Conservation (phyloP, 2,888 invertebrate species). For the Ernsta delagoae region DNA sequence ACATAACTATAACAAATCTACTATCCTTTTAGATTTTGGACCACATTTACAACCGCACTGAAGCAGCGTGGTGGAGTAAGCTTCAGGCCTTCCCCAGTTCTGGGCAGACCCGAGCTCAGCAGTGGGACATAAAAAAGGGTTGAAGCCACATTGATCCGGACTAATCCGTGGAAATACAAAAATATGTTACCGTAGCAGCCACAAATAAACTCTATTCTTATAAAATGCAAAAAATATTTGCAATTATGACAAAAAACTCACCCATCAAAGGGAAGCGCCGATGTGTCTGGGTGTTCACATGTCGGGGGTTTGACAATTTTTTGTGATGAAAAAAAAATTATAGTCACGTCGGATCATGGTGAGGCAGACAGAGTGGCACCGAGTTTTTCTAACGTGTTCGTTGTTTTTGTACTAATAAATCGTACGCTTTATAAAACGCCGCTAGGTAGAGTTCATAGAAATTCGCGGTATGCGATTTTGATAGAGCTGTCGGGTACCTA, state of each 20-base stretch:
- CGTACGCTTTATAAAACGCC: slow-evolving; percentile 43
- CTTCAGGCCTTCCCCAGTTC: too few species aligned
- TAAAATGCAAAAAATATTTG: slow-evolving; percentile 30
- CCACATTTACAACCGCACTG: too few species aligned
- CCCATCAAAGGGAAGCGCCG: slow-evolving; percentile 66
- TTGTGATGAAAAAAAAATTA: slow-evolving; percentile 58
- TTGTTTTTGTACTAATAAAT: slow-evolving; percentile 65
- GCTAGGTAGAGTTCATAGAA: slow-evolving; percentile 30
- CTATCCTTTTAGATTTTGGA: too few species aligned
- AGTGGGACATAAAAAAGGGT: too few species aligned
- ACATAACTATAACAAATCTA: too few species aligned
- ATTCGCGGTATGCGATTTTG: slow-evolving; percentile 14
- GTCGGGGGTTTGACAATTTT: slow-evolving; percentile 61
- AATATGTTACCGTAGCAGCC: too few species aligned
- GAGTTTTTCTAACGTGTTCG: slow-evolving; percentile 55
- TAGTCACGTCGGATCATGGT: slow-evolving; percentile 55
- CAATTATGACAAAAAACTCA: slow-evolving; percentile 51
- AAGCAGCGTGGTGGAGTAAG: too few species aligned
- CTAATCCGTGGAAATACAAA: too few species aligned
- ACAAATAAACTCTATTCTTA: slow-evolving; percentile 1
- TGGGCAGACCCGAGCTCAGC: too few species aligned
- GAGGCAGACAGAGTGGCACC: slow-evolving; percentile 75
- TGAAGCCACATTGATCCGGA: too few species aligned
- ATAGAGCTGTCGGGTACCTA: too few species aligned
- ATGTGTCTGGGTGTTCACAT: slow-evolving; percentile 49